Conservation (phyloP, 2,113 vertebrate species). For the Cricetomys ansorgei region DNA sequence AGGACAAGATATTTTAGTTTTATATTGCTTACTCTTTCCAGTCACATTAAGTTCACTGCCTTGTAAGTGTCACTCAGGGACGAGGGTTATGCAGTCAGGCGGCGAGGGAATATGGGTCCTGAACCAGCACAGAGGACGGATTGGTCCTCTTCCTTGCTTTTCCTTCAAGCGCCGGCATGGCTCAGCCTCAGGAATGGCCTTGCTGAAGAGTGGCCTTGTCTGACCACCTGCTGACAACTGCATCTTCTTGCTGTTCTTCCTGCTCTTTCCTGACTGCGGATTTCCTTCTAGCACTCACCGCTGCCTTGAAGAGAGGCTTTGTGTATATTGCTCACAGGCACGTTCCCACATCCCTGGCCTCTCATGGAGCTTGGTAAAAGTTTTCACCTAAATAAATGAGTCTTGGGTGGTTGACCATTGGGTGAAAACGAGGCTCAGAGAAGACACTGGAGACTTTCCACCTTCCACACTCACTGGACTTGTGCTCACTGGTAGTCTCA, state of each 20-base stretch:
- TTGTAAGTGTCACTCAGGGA: neutral
- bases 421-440: neutral
- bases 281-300: neutral
- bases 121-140: neutral
- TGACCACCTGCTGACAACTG: neutral
- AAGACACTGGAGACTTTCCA: neutral
- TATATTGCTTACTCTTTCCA: neutral
- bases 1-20: neutral
- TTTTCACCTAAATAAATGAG: neutral
- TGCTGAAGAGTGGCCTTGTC: neutral
- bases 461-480: neutral
- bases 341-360: too few relatives aligned
- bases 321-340: too few relatives aligned
- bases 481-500: too few relatives aligned
- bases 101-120: neutral
- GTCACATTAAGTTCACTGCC: neutral
- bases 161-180: too few relatives aligned
- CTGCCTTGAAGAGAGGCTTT: neutral
- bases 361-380: neutral
- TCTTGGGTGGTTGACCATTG: neutral
- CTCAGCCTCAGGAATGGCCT: neutral
- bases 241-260: fast-evolving
- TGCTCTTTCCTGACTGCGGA: neutral
- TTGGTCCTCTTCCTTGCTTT: neutral
- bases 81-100: too few relatives aligned